Percentiles rank a stretch among this genome's conserved stretches.
These are phyloP conservation scores for Onychomys leucogaster DNA, from an alignment of 2,797 vertebrate species.

Conservation along the genomic window DNA sequence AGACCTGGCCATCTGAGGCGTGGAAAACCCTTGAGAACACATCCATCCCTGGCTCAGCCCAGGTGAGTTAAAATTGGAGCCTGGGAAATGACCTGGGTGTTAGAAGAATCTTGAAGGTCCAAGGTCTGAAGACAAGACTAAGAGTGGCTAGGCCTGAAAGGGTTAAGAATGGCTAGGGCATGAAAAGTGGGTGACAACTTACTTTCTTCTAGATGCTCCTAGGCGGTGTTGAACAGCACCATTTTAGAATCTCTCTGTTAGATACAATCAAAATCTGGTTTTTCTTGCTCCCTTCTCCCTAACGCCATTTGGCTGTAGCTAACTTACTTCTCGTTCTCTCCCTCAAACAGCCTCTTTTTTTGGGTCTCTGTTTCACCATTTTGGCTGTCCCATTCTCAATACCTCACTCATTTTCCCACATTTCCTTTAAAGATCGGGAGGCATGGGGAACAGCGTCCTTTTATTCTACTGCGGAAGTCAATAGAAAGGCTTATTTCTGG, in stretches of 20 bases:
- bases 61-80: not conserved
- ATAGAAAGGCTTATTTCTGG: not conserved
- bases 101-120: not conserved
- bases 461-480: conserved; percentile 8
- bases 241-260: conserved; percentile 14
- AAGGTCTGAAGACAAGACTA: not conserved
- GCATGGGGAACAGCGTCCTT: not conserved
- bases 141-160: not conserved
- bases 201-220: not conserved
- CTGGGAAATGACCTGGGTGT: too few relatives aligned
- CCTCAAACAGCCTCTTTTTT: not conserved
- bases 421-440: conserved; percentile 19
- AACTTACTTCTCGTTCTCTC: not conserved
- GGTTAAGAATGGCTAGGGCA: not conserved
- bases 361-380: not conserved
- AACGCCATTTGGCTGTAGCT: not conserved
- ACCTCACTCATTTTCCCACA: not conserved
- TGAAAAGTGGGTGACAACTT: not conserved
- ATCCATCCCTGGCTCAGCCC: not conserved
- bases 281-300: not conserved
- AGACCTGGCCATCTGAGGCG: not conserved
- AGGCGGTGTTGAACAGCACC: not conserved
- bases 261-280: not conserved
- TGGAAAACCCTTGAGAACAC: not conserved
- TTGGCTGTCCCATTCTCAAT: not conserved